Base-by-base conservation (phyloP, 1,140 invertebrate species). In the Cheumatopsyche charites region DNA sequence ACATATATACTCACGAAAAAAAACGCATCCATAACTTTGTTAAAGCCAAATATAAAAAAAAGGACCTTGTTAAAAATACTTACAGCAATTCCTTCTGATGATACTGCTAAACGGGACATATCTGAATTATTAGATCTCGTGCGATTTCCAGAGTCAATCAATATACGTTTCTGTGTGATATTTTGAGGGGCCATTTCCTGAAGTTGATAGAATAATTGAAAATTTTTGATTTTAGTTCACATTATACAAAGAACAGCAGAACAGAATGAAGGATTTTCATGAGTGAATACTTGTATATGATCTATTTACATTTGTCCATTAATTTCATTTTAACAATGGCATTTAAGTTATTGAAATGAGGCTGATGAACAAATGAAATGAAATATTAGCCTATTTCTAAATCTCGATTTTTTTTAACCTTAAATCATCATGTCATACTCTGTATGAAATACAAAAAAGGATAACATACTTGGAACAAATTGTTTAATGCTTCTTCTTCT, bases 181-280 rank as follows among this genome's bases (percentile, higher is more conserved):
- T 74, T 72, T 36, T 74, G 75, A 26, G 75, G 75, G 42, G 72
- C 72, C 75, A 76, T 74, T 70, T 76, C 75, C 75, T 76, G 42
- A 1, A 23, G 25, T 5, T 62, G 2, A 29, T 62, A 23, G 5
- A 63, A n/a, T n/a, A n/a, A n/a, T n/a, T n/a, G n/a, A 62, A 62
- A 26, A 62, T 62, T 25, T 13, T 5, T n/a, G n/a, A n/a, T n/a
- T n/a, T n/a, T n/a, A n/a, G n/a, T n/a, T 9, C 42, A 43, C 42
- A 43, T 43, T 43, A 43, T 43, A n/a, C n/a, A n/a, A n/a, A n/a
- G n/a, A n/a, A n/a, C n/a, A n/a, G n/a, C n/a, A n/a, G n/a, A n/a
- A n/a, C n/a, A n/a, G n/a, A n/a, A n/a, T n/a, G n/a, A n/a, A n/a
- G n/a, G n/a, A n/a, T n/a, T n/a, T n/a, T n/a, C n/a, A n/a, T n/a